phyloP scores from a whole-genome alignment of 1,140 invertebrate genomes.

The Papilio dardanus region DNA sequence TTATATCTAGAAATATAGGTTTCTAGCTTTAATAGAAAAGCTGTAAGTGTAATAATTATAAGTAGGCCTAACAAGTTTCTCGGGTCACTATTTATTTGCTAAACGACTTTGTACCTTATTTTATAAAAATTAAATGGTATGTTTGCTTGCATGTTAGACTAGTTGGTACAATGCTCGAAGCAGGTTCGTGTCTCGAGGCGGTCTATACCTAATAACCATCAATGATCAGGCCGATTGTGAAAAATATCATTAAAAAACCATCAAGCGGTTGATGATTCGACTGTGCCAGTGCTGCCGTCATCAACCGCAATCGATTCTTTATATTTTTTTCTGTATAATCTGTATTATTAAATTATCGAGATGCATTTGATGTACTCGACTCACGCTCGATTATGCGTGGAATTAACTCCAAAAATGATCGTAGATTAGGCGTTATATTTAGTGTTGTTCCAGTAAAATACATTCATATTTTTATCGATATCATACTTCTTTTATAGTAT shows the following conservation, averaged over 20 bases:
- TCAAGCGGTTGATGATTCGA: constrained; percentile 77
- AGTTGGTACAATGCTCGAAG: constrained; percentile 15
- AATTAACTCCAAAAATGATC: constrained; percentile 46
- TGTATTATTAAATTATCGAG: constrained; percentile 76
- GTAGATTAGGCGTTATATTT: constrained; percentile 39
- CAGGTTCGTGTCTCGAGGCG: constrained; percentile 66
- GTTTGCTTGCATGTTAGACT: neutral
- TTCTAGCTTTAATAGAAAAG: constrained; percentile 10
- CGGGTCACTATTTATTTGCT: neutral
- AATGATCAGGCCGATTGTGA: constrained; percentile 79
- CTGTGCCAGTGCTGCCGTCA: constrained; percentile 63
- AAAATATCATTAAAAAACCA: constrained; percentile 82
- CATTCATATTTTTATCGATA: neutral
- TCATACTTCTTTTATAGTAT: too few relatives aligned
- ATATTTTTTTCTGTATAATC: constrained; percentile 53
- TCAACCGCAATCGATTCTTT: constrained; percentile 77
- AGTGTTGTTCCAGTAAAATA: neutral
- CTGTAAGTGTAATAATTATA: constrained; percentile 3
- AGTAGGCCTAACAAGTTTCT: constrained; percentile 9
- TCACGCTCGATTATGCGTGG: constrained; percentile 47
- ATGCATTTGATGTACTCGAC: constrained; percentile 33
- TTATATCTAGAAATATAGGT: neutral
- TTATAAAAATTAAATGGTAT: neutral
- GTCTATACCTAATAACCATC: constrained; percentile 78
- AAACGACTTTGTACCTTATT: neutral